Conservation (phyloP, 1,140 invertebrate genomes). For the Leptinotarsa undecemlineata region DNA sequence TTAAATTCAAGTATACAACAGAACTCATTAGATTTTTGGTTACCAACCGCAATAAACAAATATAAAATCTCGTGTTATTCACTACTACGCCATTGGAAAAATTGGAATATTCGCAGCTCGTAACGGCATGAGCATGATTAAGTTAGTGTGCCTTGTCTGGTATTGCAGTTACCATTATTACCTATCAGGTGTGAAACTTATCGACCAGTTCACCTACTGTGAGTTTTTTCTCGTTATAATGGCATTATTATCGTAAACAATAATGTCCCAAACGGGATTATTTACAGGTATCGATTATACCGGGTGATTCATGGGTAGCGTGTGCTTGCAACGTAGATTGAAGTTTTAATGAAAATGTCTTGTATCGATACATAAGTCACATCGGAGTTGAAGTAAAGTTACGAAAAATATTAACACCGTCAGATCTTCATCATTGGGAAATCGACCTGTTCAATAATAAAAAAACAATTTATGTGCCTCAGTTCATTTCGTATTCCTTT, state of each 20-base stretch:
- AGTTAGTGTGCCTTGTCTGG: not conserved
- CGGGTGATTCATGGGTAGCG: not conserved
- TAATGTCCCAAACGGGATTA: not conserved
- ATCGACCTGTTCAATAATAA: not conserved
- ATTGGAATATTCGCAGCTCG: not conserved
- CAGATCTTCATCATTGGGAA: not conserved
- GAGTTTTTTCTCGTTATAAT: conserved; percentile 8
- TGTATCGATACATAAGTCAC: too few relatives aligned
- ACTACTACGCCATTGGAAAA: not conserved
- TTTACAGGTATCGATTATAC: not conserved
- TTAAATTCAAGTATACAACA: too few relatives aligned
- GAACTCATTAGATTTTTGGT: too few relatives aligned
- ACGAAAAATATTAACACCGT: not conserved
- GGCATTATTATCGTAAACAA: conserved; percentile 5
- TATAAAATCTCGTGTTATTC: too few relatives aligned
- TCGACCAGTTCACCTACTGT: not conserved
- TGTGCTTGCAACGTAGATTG: not conserved
- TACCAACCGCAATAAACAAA: too few relatives aligned
- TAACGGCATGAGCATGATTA: conserved; percentile 5
- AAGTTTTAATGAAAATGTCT: too few relatives aligned
- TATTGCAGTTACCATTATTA: conserved; percentile 1
- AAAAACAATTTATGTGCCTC: not conserved
- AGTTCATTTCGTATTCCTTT: not conserved
- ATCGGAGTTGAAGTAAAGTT: too few relatives aligned
- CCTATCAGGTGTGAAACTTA: conserved; percentile 5